Evolutionary conservation across 2,888 invertebrate genomes (phyloP), one percentile per base, ranked within the genome.

Genomic region (Alentia gelatinosa): DNA sequence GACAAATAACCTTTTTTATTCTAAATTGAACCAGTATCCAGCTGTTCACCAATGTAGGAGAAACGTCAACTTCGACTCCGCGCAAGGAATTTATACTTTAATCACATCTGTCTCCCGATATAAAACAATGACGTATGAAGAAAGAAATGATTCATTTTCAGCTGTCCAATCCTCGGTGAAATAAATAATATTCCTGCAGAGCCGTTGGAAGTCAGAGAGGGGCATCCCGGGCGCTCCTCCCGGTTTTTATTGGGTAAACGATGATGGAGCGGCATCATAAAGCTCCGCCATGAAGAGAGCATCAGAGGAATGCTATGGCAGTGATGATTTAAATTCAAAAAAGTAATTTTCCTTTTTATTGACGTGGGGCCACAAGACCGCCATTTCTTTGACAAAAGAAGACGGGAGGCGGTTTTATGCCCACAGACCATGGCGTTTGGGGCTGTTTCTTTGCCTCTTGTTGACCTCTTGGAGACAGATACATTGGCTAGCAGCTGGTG

Each of bases 241-340:
- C 19, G 19, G 56, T 56, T 56, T 56, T 56, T 56, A 19, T 56
- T 56, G 19, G 19, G 56, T 56, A 56, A 56, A 56, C 56, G 56
- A 56, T 56, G 56, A 56, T 56, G 56, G 56, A 56, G 56, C n/a
- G n/a, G 5, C 56, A n/a, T 56, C 56, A 56, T 56, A 56, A 56
- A n/a, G 56, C 23, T n/a, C 56, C 12, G 56, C 56, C 56, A n/a
- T 56, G n/a, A 56, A 56, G 23, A 56, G 9, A n/a, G 56, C 56
- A n/a, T 56, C 56, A 56, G n/a, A 19, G 23, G n/a, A 19, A n/a
- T 56, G 56, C 56, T 56, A 19, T n/a, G 23, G 56, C 19, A 56
- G 56, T 56, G n/a, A 56, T 56, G 56, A 56, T n/a, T 56, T 56
- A 56, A 56, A 56, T 56, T 56, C 56, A 56, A 56, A 56, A 56